Conservation (phyloP, 2,113 vertebrate species). For the Rattus rattus region DNA sequence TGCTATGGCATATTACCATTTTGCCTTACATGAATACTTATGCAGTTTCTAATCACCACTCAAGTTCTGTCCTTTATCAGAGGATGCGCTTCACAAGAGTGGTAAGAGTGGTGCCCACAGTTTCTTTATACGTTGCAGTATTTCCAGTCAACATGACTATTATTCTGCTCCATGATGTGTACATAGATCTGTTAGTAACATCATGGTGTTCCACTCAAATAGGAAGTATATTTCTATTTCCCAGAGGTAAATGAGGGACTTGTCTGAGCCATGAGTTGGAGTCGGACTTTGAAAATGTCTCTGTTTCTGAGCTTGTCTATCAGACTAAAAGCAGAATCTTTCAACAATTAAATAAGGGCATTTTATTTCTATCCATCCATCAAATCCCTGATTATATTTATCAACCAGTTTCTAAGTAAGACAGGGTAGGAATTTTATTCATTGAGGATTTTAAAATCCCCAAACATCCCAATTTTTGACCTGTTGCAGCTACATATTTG, state of each 20-base stretch:
- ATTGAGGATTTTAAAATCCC: background rate
- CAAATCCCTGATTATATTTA: background rate
- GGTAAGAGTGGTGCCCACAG: background rate
- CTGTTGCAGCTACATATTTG: background rate
- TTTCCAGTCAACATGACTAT: no score
- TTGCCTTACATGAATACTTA: background rate
- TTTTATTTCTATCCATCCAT: background rate
- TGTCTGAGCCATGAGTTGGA: background rate
- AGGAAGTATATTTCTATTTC: background rate
- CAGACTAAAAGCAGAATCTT: background rate
- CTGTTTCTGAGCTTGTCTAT: background rate
- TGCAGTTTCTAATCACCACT: background rate
- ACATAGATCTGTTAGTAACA: background rate
- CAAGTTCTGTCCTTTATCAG: background rate
- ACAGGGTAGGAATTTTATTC: background rate
- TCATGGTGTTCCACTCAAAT: background rate
- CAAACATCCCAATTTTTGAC: background rate
- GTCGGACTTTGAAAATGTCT: background rate
- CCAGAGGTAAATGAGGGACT: background rate
- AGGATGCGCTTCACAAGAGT: background rate
- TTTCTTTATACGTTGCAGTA: rapidly evolving
- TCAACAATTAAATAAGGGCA: background rate
- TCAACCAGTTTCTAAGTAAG: conserved; percentile 24
- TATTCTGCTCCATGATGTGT: no score
- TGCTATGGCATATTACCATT: background rate